Evolutionary conservation across 2,113 vertebrate genomes (phyloP).

Genomic region (Phoenicopterus ruber): DNA sequence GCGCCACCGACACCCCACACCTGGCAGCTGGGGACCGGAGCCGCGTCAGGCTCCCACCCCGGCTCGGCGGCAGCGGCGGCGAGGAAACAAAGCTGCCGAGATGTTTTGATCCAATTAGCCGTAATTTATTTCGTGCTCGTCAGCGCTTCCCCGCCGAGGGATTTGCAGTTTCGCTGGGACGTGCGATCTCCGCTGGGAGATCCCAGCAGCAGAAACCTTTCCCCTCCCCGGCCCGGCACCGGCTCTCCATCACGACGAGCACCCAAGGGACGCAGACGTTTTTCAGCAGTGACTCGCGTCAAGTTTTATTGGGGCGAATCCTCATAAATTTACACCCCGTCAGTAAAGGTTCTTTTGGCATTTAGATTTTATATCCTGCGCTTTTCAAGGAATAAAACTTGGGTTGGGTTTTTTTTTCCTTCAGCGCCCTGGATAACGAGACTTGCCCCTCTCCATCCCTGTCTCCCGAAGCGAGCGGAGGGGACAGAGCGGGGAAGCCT

Average conservation of each 20-base stretch:
- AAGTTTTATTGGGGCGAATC: neutral
- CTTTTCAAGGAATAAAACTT: neutral
- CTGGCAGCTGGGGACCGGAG: neutral
- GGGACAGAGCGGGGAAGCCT: neutral
- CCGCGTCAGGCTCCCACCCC: neutral
- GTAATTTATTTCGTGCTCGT: neutral
- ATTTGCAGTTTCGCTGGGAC: neutral
- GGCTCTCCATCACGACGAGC: fast-evolving
- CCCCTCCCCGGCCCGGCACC: neutral
- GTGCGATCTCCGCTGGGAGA: neutral
- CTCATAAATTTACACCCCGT: neutral
- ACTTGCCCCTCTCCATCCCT: too few species aligned
- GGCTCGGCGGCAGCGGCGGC: neutral
- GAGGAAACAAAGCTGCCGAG: neutral
- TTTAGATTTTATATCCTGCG: neutral
- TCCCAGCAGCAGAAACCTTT: neutral
- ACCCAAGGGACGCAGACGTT: neutral
- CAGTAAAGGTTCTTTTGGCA: neutral
- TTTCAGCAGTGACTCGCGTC: fast-evolving
- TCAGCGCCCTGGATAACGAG: neutral
- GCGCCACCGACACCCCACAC: neutral
- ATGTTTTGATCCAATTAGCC: neutral
- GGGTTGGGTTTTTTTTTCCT: neutral
- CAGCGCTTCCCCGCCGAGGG: neutral
- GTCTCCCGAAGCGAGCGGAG: fast-evolving